These are phyloP conservation scores for Meloidogyne floridensis DNA, from an alignment of 1,140 invertebrate genomes.

Conservation along the genomic window DNA sequence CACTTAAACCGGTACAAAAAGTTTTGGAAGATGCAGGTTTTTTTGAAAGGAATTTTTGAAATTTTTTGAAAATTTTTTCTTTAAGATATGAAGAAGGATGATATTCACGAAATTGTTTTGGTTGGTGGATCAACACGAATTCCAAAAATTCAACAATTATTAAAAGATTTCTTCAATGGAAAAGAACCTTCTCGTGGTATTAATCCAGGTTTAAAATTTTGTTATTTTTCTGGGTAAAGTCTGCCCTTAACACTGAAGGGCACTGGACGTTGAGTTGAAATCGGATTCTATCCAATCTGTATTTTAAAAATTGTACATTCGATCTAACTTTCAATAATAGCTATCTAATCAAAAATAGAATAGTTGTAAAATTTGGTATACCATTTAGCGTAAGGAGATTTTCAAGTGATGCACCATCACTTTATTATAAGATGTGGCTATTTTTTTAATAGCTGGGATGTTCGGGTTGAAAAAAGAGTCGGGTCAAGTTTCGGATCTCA, in stretches of 20 bases:
- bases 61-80: background rate
- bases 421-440: too few relatives aligned
- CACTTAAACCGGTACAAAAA: conserved; percentile 95
- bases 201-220: conserved; percentile 80
- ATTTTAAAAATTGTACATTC: too few relatives aligned
- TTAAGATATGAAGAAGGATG: conserved; percentile 91
- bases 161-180: conserved; percentile 97
- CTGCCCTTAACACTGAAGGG: background rate
- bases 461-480: too few relatives aligned
- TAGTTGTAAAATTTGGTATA: too few relatives aligned
- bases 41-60: background rate
- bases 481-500: too few relatives aligned
- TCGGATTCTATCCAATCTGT: too few relatives aligned
- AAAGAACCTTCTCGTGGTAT: conserved; percentile 96
- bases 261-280: background rate
- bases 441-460: too few relatives aligned
- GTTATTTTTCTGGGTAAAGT: conserved; percentile 82
- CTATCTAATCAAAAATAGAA: too few relatives aligned
- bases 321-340: too few relatives aligned
- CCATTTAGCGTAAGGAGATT: too few relatives aligned
- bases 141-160: conserved; percentile 95
- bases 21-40: conserved; percentile 84
- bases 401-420: too few relatives aligned
- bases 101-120: conserved; percentile 96
- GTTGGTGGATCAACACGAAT: conserved; percentile 99